Conservation (phyloP, 2,888 invertebrate species). For the Diabrotica balteata region DNA sequence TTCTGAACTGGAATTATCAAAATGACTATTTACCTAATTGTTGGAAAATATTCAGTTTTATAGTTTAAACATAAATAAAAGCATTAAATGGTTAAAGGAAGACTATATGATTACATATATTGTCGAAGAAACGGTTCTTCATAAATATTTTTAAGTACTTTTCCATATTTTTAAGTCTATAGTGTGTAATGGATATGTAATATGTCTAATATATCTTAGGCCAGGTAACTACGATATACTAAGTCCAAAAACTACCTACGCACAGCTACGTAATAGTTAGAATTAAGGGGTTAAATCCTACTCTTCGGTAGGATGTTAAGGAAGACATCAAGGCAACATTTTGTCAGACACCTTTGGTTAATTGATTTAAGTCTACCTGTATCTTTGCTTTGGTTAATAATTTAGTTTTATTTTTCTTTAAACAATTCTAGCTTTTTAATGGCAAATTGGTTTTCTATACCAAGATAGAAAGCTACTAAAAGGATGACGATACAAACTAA, state of each 20-base stretch:
- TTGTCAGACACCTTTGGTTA: conserved; percentile 37
- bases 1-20: too few species aligned
- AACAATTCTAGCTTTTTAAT: too few species aligned
- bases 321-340: conserved; percentile 58
- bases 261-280: conserved; percentile 34
- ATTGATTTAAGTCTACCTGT: conserved; percentile 31
- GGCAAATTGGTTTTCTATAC: too few species aligned
- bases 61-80: too few species aligned
- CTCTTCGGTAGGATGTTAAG: conserved; percentile 40
- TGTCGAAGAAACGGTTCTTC: not conserved
- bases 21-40: too few species aligned
- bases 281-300: conserved; percentile 29
- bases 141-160: conserved; percentile 9
- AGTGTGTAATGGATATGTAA: conserved; percentile 40
- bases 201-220: conserved; percentile 38
- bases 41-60: too few species aligned
- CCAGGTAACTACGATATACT: conserved; percentile 42
- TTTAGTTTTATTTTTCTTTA: not conserved
- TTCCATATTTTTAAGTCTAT: conserved; percentile 30
- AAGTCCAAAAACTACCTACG: conserved; percentile 32
- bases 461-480: too few species aligned
- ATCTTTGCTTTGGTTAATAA: conserved; percentile 20
- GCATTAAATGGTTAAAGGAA: too few species aligned
- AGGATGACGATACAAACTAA: too few species aligned
- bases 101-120: too few species aligned